Conservation (phyloP, 2,888 invertebrate genomes). For the Cheilosia soror region DNA sequence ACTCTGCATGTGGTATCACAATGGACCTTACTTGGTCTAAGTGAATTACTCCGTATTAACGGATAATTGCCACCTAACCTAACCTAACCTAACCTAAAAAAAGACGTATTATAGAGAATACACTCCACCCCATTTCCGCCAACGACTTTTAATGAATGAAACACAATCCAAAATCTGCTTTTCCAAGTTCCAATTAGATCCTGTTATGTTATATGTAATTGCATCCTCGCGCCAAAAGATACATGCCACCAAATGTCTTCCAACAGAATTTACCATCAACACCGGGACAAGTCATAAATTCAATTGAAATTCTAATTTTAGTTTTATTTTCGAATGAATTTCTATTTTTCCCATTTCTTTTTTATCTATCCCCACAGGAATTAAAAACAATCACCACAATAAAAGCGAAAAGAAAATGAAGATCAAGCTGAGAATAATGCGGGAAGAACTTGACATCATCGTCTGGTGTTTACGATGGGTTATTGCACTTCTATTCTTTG, state of each 20-base stretch:
- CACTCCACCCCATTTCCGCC: neutral
- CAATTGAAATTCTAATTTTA: conserved; percentile 73
- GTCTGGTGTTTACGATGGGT: conserved; percentile 29
- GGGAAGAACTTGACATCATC: conserved; percentile 69
- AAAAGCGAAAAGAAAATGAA: conserved; percentile 25
- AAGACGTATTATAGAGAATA: neutral
- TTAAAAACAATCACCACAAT: conserved; percentile 29
- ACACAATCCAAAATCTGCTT: neutral
- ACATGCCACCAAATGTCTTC: neutral
- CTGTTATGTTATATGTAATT: conserved; percentile 38
- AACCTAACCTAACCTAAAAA: too few species aligned
- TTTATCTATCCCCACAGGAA: conserved; percentile 11
- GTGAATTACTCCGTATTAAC: too few species aligned
- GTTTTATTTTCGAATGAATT: conserved; percentile 45
- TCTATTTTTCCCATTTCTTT: conserved; percentile 17
- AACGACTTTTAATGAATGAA: neutral
- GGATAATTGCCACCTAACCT: too few species aligned
- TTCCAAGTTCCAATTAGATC: conserved; percentile 12
- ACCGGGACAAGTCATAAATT: conserved; percentile 60
- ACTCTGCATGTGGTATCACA: too few species aligned
- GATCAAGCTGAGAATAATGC: conserved; percentile 49
- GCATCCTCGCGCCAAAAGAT: conserved; percentile 24
- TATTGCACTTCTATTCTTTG: conserved; percentile 65
- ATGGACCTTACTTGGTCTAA: too few species aligned
- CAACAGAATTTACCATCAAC: conserved; percentile 18